Base-by-base conservation (phyloP, 2,113 vertebrate species). In the Solea senegalensis region DNA sequence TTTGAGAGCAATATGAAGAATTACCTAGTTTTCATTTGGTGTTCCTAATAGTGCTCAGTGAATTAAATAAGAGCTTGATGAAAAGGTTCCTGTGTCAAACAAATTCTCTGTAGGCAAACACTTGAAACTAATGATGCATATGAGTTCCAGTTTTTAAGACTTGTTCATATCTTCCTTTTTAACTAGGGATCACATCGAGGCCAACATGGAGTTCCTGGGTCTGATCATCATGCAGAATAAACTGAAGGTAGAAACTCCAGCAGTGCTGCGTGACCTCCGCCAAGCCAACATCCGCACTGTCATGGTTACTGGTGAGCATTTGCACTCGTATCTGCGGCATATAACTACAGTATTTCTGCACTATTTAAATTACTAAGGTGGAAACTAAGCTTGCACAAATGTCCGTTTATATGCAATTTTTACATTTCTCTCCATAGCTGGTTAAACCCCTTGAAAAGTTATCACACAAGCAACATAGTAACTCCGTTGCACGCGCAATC, bases 171-270 rank as follows among this genome's bases (percentile, higher is more conserved):
- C 1, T 74, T 55, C 9, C 2, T 70, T 65, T 34, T 58, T 10
- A 49, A 57, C 16, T 57, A 98, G 98, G 92, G 96, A 98, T 91
- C 91, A 93, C 86, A 95, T 99, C 63, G 97, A 99, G 92, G 91
- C 90, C 80, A 97, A 96, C 92, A 96, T 99, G 96, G 95, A 97
- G 72, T 98, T 99, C 89, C 89, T 99, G 90, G 98, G 98, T 75
- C 91, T 99, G 76, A 96, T 99, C 83, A 92, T 99, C 91, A 98
- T 99, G 97, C 98, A 99, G 91, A 99, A 98, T 91, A 98, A 99
- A 74, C 92, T 98, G 76, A 99, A 99, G 86, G 83, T 92, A 76
- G 97, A 99, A 93, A 97, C 97, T 8, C 94, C 96, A 39, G 92
- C 81, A 6, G 96, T 99, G 46, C 94, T 99, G 87, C 93, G 95